phyloP scores from a whole-genome alignment of 2,797 vertebrate species.

The Hozukius guyotensis region DNA sequence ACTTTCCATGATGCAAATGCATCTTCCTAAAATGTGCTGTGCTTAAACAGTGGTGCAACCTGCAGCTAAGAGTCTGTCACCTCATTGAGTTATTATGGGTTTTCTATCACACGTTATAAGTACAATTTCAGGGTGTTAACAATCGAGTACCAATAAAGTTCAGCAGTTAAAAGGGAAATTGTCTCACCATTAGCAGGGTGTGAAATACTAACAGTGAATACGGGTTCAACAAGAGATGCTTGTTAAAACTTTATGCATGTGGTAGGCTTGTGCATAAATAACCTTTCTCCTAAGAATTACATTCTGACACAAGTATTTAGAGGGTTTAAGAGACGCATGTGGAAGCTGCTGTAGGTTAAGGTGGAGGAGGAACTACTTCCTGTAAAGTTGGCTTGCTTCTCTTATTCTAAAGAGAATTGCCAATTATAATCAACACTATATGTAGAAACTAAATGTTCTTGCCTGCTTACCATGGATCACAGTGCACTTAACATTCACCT shows the following conservation, averaged over 20 bases:
- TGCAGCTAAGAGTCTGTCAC: not conserved
- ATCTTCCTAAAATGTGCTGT: conserved; percentile 25
- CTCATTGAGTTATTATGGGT: not conserved
- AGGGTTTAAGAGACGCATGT: not conserved
- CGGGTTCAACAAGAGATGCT: not conserved
- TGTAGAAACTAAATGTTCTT: not conserved
- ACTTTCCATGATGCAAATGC: conserved; percentile 40
- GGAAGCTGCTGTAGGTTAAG: not conserved
- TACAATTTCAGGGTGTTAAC: not conserved
- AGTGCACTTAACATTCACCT: not conserved
- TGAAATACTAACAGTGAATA: not conserved
- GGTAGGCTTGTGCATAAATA: not conserved
- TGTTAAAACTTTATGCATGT: not conserved
- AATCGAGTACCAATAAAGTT: not conserved
- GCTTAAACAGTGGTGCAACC: conserved; percentile 7
- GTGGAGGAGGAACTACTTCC: not conserved
- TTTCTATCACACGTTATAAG: not conserved
- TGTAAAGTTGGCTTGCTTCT: not conserved
- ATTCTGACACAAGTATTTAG: not conserved
- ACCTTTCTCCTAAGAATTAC: not conserved
- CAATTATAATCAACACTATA: not conserved
- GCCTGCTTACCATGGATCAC: not conserved
- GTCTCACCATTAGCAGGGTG: not conserved
- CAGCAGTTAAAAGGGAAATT: not conserved
- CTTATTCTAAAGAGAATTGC: not conserved